phyloP scores from a whole-genome alignment of 2,113 vertebrate genomes.

The Hemicordylus capensis region DNA sequence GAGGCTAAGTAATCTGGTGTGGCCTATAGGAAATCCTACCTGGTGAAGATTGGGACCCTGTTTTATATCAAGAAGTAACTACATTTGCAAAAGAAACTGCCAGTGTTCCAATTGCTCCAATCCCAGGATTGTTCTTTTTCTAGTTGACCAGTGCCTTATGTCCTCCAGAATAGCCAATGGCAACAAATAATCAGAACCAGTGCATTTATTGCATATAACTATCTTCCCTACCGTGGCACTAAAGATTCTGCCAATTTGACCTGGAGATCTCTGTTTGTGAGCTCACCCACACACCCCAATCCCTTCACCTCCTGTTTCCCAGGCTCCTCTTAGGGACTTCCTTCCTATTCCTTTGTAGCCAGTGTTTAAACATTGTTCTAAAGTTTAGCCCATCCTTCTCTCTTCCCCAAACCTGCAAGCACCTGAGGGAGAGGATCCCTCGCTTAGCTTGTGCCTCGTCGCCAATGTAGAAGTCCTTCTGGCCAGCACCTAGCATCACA shows the following conservation, averaged over 20 bases:
- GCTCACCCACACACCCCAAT: background rate
- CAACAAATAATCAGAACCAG: background rate
- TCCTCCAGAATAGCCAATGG: background rate
- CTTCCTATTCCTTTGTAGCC: background rate
- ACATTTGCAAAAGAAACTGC: background rate
- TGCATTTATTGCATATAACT: background rate
- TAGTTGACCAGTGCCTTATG: background rate
- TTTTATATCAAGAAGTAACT: background rate
- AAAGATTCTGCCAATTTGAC: too few species aligned
- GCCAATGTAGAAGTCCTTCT: slow-evolving; percentile 44
- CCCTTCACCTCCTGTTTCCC: too few species aligned
- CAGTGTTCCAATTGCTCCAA: background rate
- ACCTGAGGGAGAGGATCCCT: slow-evolving; percentile 60
- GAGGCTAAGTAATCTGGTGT: background rate
- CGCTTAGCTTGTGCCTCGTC: slow-evolving; percentile 44
- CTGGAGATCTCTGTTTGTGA: too few species aligned
- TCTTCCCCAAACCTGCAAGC: background rate
- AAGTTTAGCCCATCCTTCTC: background rate
- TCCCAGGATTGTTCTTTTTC: background rate
- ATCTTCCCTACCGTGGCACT: background rate
- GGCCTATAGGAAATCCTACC: background rate
- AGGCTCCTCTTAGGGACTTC: too few species aligned
- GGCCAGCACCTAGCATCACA: background rate
- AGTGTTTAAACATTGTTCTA: background rate
- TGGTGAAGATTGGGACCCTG: background rate